Evolutionary conservation across 1,140 invertebrate species (phyloP).

Genomic region (Drosophila persimilis): DNA sequence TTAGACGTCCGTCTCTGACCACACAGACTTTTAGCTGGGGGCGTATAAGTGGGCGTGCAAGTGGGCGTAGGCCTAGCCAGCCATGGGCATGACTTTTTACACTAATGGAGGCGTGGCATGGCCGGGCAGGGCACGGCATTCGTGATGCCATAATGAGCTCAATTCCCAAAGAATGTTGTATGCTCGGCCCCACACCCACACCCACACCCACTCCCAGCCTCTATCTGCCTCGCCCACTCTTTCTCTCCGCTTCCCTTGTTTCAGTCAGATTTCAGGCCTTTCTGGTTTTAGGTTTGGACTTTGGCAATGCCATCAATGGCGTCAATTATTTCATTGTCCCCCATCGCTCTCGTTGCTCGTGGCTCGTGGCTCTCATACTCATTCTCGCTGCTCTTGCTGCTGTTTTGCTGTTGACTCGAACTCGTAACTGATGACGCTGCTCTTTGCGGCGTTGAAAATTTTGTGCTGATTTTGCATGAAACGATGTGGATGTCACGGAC

Average conservation of each 20-base stretch:
- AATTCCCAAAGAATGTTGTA: constrained; percentile 77
- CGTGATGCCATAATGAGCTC: constrained; percentile 75
- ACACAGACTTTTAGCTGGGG: constrained; percentile 26
- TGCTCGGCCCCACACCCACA: constrained; percentile 18
- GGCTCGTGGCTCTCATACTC: constrained; percentile 2
- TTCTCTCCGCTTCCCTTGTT: constrained; percentile 11
- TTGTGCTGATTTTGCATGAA: constrained; percentile 76
- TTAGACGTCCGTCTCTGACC: constrained; percentile 36
- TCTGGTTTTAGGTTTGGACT: constrained; percentile 27
- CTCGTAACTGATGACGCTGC: constrained; percentile 76
- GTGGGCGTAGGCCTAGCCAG: constrained; percentile 29
- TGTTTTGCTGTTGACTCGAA: constrained; percentile 16
- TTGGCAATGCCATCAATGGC: constrained; percentile 40
- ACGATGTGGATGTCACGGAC: constrained; percentile 50
- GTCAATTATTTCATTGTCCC: constrained; percentile 79
- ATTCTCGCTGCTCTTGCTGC: constrained; percentile 19
- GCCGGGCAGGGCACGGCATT: constrained; percentile 21
- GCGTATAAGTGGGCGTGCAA: constrained; percentile 20
- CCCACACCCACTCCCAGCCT: neutral
- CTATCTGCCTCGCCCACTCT: neutral
- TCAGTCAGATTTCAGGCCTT: constrained; percentile 42
- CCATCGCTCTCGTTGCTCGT: constrained; percentile 18
- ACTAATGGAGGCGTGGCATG: constrained; percentile 74
- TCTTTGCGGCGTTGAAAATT: constrained; percentile 65
- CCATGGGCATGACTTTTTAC: constrained; percentile 69